Evolutionary conservation across 2,797 vertebrate species (phyloP), one percentile per base, ranked within the genome.

Genomic region (Rhinogobio ventralis): DNA sequence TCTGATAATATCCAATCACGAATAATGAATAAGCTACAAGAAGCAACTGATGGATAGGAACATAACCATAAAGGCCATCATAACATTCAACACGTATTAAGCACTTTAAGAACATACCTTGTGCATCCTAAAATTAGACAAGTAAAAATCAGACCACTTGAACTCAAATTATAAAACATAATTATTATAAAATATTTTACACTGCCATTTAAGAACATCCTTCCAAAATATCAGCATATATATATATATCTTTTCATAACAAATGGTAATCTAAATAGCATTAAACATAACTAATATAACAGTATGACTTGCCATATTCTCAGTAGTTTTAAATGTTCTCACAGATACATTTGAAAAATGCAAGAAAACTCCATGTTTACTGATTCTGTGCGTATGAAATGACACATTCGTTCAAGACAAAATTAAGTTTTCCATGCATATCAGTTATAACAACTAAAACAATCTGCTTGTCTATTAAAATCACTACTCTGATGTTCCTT

Each of bases 321-420:
- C 80, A 82, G 69, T 73, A 82, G 80, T 25, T 62, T 33, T 23
- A 62, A 46, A 30, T 42, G 1, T 11, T 17, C n/a, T 45, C 30
- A 33, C n/a, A 57, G 15, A 78, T 19, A 9, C 14, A 51, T 33
- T 30, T 64, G 5, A 8, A 30, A 30, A n/a, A 39, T 14, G 6
- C 7, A 57, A 36, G 19, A 68, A 2, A 53, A 33, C 4, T 11
- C 6, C 20, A 19, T 13, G 73, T 72, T 25, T 15, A 28, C 36
- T 8, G 7, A 42, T 57, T 55, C 33, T 14, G 23, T 55, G 66
- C 15, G 9, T 53, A 3, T 25, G 11, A 39, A 75, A 36, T 13
- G 19, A 53, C 6, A 60, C 53, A 72, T 45, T 71, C 2, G 7
- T 64, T 39, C 14, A 33, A 78, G 39, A 64, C 19, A 23, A 8